Base-by-base conservation (phyloP, 2,113 vertebrate species). In the Podocnemis expansa region DNA sequence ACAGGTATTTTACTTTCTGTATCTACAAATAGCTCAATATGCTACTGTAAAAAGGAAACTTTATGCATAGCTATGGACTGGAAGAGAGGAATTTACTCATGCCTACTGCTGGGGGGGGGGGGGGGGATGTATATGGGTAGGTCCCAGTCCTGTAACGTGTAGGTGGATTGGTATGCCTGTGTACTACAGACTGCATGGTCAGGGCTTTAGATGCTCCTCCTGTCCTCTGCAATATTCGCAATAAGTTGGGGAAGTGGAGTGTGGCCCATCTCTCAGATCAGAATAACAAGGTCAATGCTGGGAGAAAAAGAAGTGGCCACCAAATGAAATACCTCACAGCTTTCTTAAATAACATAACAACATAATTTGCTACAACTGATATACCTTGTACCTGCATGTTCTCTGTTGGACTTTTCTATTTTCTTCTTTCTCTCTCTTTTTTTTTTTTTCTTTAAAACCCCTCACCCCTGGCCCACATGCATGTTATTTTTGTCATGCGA, bases 251-350 rank as follows among this genome's bases (percentile, higher is more conserved):
- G 17, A 81, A 41, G 34, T 55, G 25, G 11, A 13, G 38, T 24
- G 3, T 89, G 47, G 17, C 58, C 38, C 58, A 14, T 47, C 22
- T 83, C 60, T 83, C n/a, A 70, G 22, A 70, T 38, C n/a, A 38
- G 79, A 3, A 27, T 76, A 0, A 0, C 0, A 0, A 47, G 29
- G 17, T 14, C 38, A 5, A 0, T 25, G 86, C 11, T 45, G n/a
- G 3, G 13, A 10, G 73, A 27, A 80, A 54, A 38, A 88, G 49
- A 38, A 82, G 19, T 7, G 9, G 43, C 5, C 9, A 1, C 63
- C 47, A 8, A 21, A 38, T 85, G 70, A 34, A 43, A 85, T 38
- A 14, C 49, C 10, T 87, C 73, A 29, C 55, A 56, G 5, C 9
- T 92, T 25, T 78, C 10, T 43, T 54, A 45, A 31, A 31, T 19